Evolutionary conservation across 2,888 invertebrate genomes (phyloP).

Genomic region (Brachyopa scutellaris): DNA sequence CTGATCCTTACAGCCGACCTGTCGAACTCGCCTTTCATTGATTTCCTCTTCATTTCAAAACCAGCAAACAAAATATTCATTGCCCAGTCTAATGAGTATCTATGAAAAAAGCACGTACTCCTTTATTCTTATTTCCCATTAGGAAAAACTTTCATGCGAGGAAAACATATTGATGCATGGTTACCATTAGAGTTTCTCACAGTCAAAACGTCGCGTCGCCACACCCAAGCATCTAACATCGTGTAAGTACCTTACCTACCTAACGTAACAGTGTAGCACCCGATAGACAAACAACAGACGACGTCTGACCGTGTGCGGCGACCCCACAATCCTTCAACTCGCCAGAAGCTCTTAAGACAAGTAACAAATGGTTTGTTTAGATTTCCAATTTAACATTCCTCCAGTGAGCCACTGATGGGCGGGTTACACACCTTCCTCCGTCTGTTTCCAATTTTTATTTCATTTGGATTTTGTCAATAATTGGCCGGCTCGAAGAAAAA

Average conservation of each 20-base stretch:
- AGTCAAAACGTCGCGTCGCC: background rate
- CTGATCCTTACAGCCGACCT: too few species aligned
- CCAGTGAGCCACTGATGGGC: background rate
- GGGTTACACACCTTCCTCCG: background rate
- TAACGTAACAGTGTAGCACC: constrained; percentile 25
- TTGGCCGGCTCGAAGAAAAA: constrained; percentile 3
- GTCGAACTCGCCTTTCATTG: background rate
- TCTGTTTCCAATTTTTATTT: constrained; percentile 44
- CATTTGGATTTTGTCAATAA: constrained; percentile 62
- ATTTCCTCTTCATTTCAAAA: background rate
- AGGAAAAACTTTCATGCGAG: background rate
- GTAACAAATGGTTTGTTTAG: constrained; percentile 57
- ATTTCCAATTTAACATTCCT: constrained; percentile 48
- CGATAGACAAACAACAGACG: background rate
- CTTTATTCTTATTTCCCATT: background rate
- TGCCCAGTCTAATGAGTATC: background rate
- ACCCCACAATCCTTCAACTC: background rate
- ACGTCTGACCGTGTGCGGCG: background rate
- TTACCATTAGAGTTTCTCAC: background rate
- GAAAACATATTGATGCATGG: constrained; percentile 7
- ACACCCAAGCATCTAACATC: background rate
- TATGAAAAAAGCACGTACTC: background rate
- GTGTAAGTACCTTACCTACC: constrained; percentile 14
- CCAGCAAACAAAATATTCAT: background rate
- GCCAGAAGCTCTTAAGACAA: constrained; percentile 37